Evolutionary conservation across 2,888 invertebrate species (phyloP).

Genomic region (Muschampia plurimacula): DNA sequence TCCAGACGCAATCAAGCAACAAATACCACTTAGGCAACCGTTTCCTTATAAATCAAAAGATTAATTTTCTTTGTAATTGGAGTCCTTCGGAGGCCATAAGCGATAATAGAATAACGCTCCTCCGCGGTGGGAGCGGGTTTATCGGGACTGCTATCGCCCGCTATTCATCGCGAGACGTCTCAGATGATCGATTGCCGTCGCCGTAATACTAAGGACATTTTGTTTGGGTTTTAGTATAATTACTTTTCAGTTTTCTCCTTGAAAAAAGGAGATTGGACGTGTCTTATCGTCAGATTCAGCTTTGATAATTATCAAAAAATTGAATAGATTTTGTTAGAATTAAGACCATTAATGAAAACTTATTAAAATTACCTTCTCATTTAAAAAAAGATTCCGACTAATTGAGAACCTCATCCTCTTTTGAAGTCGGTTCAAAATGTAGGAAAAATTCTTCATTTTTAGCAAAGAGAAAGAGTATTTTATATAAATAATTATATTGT

Average conservation of each 20-base stretch:
- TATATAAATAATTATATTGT: too few species aligned
- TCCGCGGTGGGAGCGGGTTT: slow-evolving; percentile 47
- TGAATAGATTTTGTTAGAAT: not conserved
- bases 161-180: slow-evolving; percentile 64
- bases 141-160: slow-evolving; percentile 57
- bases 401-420: too few species aligned
- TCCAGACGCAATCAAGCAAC: not conserved
- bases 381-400: too few species aligned
- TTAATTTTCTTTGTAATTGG: slow-evolving; percentile 27
- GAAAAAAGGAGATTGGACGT: not conserved
- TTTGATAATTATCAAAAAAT: not conserved
- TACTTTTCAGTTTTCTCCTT: slow-evolving; percentile 4
- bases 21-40: slow-evolving; percentile 10
- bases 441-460: too few species aligned
- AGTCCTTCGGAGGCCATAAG: slow-evolving; percentile 28
- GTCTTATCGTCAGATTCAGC: not conserved
- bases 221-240: slow-evolving; percentile 24
- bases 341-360: not conserved
- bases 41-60: slow-evolving; percentile 23
- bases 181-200: slow-evolving; percentile 61
- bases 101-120: slow-evolving; percentile 50
- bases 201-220: slow-evolving; percentile 40
- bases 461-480: too few species aligned
- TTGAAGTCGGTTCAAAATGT: too few species aligned
- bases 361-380: not conserved